Evolutionary conservation across 2,888 invertebrate species (phyloP).

Genomic region (Allolobophora icterica): DNA sequence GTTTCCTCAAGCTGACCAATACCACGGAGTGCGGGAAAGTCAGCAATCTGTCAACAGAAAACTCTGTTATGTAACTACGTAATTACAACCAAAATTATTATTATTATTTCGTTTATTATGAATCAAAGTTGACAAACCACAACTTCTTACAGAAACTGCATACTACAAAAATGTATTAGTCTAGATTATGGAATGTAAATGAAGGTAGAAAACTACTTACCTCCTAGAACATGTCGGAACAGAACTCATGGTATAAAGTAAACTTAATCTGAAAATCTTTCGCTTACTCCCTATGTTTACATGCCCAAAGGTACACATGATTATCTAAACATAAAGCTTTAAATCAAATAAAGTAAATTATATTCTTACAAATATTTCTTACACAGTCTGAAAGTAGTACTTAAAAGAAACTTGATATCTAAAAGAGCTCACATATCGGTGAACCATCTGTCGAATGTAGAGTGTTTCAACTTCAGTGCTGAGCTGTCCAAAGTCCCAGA

Average conservation of each 20-base stretch:
- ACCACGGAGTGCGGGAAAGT: neutral
- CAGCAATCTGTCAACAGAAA: neutral
- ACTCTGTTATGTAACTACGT: neutral
- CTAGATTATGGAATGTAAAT: too few relatives aligned
- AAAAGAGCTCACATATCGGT: slow-evolving; percentile 50
- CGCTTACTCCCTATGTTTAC: too few relatives aligned
- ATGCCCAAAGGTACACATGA: too few relatives aligned
- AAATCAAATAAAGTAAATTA: neutral
- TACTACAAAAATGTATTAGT: too few relatives aligned
- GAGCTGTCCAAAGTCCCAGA: slow-evolving; percentile 63
- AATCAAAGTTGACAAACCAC: too few relatives aligned
- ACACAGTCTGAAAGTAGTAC: neutral
- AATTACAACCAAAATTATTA: neutral
- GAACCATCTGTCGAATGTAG: slow-evolving; percentile 61
- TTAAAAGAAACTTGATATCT: neutral
- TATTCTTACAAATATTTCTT: neutral
- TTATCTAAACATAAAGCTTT: too few relatives aligned
- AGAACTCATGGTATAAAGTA: too few relatives aligned
- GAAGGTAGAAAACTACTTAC: too few relatives aligned
- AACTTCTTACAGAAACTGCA: too few relatives aligned
- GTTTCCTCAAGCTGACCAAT: slow-evolving; percentile 15
- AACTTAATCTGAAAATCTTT: too few relatives aligned
- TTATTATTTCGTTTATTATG: too few relatives aligned
- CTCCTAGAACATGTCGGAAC: too few relatives aligned
- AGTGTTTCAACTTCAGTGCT: slow-evolving; percentile 54